phyloP scores from a whole-genome alignment of 2,888 invertebrate genomes.

The Eristalinus sepulchralis region DNA sequence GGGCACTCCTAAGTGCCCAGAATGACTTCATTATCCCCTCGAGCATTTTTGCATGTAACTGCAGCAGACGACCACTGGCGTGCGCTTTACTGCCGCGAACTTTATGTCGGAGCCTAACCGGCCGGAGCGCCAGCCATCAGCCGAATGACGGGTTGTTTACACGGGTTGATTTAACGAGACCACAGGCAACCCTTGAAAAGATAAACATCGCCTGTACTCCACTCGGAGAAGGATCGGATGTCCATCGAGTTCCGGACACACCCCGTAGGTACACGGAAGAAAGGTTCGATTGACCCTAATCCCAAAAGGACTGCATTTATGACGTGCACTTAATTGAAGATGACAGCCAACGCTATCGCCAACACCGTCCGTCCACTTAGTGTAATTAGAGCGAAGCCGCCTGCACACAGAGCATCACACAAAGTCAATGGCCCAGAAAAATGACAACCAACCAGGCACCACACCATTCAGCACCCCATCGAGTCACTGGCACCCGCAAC shows the following conservation, averaged over 20 bases:
- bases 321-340: conserved; percentile 35
- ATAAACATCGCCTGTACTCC: conserved; percentile 27
- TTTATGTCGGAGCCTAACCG: conserved; percentile 7
- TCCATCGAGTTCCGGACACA: conserved; percentile 28
- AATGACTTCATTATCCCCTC: conserved; percentile 35
- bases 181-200: not conserved
- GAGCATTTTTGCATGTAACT: conserved; percentile 30
- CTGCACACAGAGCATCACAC: not conserved
- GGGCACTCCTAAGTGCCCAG: not conserved
- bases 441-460: conserved; percentile 41
- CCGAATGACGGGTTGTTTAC: conserved; percentile 11
- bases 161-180: not conserved
- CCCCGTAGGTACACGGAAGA: not conserved
- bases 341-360: not conserved
- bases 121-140: not conserved
- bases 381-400: conserved; percentile 23
- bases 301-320: conserved; percentile 30
- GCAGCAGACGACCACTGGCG: conserved; percentile 16
- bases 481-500: not conserved
- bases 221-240: no score
- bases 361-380: conserved; percentile 15
- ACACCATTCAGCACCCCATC: conserved; percentile 1
- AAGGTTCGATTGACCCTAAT: conserved; percentile 19
- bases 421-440: conserved; percentile 63
- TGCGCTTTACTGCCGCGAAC: conserved; percentile 23